Evolutionary conservation across 1,140 invertebrate species (phyloP).

Genomic region (Cyclargus thomasi): DNA sequence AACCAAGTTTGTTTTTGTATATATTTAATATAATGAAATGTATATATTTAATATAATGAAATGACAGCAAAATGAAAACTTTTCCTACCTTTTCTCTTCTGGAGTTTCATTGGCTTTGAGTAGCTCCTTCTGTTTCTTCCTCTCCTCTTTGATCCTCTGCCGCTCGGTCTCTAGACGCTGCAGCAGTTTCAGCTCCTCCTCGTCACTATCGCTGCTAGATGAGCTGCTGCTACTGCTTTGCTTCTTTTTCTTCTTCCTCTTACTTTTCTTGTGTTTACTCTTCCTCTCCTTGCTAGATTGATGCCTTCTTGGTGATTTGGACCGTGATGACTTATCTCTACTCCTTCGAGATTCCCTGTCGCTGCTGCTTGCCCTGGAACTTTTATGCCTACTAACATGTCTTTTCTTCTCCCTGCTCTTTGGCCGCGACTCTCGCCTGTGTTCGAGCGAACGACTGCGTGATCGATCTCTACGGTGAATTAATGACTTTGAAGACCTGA

Average conservation of each 20-base stretch:
- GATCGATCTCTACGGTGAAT: constrained; percentile 27
- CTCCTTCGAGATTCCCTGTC: constrained; percentile 24
- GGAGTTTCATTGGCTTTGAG: constrained; percentile 94
- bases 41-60: no score
- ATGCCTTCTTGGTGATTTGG: constrained; percentile 34
- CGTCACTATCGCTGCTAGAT: constrained; percentile 59
- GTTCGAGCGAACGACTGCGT: constrained; percentile 34
- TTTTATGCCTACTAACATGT: not conserved
- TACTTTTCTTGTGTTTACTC: constrained; percentile 51
- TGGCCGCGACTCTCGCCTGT: constrained; percentile 22
- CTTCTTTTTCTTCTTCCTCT: constrained; percentile 56
- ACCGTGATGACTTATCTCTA: constrained; percentile 16
- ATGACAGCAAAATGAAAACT: constrained; percentile 5
- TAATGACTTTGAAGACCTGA: constrained; percentile 34
- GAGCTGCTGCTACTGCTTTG: constrained; percentile 27
- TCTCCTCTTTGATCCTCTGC: constrained; percentile 79
- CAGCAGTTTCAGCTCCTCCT: constrained; percentile 81
- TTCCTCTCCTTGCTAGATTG: constrained; percentile 44
- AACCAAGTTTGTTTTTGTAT: no score
- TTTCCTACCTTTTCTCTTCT: constrained; percentile 86
- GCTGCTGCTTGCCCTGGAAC: not conserved
- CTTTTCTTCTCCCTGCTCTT: constrained; percentile 15
- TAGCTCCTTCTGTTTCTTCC: constrained; percentile 85
- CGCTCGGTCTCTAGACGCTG: constrained; percentile 84
- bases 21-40: no score